Evolutionary conservation across 1,140 invertebrate genomes (phyloP).

Genomic region (Euura lappo): DNA sequence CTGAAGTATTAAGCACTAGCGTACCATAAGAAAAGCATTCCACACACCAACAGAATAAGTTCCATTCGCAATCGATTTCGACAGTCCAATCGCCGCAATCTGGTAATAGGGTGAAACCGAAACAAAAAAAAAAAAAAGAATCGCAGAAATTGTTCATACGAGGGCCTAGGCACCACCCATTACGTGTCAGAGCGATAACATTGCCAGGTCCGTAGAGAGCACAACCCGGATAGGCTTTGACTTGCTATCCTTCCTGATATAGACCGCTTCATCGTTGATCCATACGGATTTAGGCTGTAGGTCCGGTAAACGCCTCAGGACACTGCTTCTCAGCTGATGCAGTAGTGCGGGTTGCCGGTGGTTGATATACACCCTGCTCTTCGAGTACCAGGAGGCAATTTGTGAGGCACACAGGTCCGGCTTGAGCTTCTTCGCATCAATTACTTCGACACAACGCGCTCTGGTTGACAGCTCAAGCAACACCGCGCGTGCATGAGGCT

Average conservation of each 20-base stretch:
- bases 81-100: no score
- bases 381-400: neutral
- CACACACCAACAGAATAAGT: no score
- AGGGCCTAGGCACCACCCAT: no score
- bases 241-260: conserved; percentile 1
- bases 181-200: no score
- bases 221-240: neutral
- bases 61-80: no score
- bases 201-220: no score
- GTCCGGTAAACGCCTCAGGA: neutral
- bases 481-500: neutral
- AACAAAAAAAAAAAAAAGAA: no score
- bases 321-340: neutral
- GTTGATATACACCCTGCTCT: neutral
- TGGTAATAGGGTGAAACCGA: no score
- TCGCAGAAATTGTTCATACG: no score
- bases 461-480: neutral
- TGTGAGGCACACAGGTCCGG: neutral
- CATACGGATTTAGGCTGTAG: neutral
- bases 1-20: no score
- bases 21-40: no score
- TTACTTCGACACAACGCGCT: neutral
- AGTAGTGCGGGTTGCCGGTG: neutral
- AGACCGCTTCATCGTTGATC: neutral
- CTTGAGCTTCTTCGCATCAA: conserved; percentile 8